Evolutionary conservation across 2,888 invertebrate genomes (phyloP).

Genomic region (Salpingus planirostris): DNA sequence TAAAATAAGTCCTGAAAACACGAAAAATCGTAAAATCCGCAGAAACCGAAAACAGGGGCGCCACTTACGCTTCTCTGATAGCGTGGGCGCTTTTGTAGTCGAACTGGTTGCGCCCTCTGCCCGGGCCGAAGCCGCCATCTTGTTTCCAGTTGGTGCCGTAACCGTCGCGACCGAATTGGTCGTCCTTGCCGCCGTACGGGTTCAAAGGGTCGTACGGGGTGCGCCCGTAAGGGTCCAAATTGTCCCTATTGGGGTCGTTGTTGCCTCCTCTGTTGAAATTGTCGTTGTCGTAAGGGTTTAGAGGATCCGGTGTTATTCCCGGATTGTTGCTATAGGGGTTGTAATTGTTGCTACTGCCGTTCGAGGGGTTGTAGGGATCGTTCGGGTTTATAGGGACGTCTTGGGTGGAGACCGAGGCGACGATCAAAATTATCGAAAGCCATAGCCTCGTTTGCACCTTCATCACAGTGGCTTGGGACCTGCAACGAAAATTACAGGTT

Average conservation of each 20-base stretch:
- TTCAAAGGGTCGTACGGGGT: conserved; percentile 10
- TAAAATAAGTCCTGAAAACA: conserved; percentile 73
- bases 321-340: background rate
- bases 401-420: too few species aligned
- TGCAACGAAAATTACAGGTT: too few species aligned
- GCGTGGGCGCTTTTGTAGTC: too few species aligned
- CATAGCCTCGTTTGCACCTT: too few species aligned
- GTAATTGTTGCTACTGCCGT: conserved; percentile 1
- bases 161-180: conserved; percentile 16
- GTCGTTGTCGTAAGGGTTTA: conserved; percentile 2
- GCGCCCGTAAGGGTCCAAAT: conserved; percentile 13
- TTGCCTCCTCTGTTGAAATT: conserved; percentile 3
- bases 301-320: background rate
- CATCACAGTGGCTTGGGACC: too few species aligned
- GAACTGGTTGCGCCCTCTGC: conserved; percentile 12
- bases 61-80: conserved; percentile 35
- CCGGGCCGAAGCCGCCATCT: conserved; percentile 6
- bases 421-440: conserved; percentile 19
- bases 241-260: conserved; percentile 2
- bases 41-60: background rate
- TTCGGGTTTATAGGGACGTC: too few species aligned
- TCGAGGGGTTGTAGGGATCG: conserved; percentile 11
- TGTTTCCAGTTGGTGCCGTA: too few species aligned
- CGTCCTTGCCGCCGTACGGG: conserved; percentile 7
- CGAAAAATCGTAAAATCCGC: background rate